phyloP scores from a whole-genome alignment of 2,113 vertebrate genomes.

The Otocyon megalotis region DNA sequence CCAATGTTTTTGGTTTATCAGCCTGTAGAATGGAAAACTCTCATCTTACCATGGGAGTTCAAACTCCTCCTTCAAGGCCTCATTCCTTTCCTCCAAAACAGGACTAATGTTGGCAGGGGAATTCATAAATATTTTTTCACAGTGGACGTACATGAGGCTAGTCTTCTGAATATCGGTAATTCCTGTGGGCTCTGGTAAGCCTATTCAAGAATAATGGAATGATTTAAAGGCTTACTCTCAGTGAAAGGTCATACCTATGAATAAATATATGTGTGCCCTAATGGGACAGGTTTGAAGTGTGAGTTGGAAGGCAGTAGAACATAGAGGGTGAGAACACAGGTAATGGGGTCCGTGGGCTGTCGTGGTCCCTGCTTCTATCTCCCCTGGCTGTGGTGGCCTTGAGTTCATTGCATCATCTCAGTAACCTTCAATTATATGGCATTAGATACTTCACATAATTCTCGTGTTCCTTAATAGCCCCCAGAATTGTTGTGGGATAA shows the following conservation, averaged over 20 bases:
- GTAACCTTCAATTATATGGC: background rate
- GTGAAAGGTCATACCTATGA: background rate
- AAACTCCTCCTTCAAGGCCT: background rate
- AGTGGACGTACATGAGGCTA: background rate
- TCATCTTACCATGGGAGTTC: background rate
- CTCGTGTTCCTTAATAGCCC: background rate
- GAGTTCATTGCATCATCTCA: background rate
- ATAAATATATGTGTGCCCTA: background rate
- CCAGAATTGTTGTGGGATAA: constrained; percentile 18
- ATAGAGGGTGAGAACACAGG: background rate
- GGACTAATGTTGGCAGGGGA: background rate
- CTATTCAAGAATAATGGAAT: background rate
- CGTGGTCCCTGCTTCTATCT: background rate
- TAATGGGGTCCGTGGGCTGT: background rate
- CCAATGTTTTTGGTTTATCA: background rate
- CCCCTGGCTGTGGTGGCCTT: background rate
- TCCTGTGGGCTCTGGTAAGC: background rate
- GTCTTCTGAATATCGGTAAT: constrained; percentile 24
- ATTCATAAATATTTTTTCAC: constrained; percentile 22
- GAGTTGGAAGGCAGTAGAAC: background rate
- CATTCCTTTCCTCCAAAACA: background rate
- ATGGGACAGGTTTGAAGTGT: background rate
- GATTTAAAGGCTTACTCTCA: background rate
- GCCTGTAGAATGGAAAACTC: background rate
- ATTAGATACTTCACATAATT: constrained; percentile 26